Conservation (phyloP, 2,888 invertebrate genomes). For the Antitype chi region DNA sequence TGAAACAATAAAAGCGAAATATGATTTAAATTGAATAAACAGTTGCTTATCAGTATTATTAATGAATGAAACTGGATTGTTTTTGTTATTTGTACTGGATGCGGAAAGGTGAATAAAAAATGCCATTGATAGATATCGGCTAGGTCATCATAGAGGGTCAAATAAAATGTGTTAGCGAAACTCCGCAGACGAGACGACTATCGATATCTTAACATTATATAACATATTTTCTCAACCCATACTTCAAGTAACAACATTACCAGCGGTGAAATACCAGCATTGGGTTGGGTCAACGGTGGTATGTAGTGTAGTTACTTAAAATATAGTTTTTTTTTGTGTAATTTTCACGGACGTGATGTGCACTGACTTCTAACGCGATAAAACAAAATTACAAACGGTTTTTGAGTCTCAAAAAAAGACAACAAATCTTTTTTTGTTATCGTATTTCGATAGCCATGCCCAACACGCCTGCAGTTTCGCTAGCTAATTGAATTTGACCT, state of each 20-base stretch:
- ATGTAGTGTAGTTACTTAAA: background rate
- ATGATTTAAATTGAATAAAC: constrained; percentile 5
- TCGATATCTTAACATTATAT: background rate
- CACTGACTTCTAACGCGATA: no score
- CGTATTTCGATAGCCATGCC: no score
- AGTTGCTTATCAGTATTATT: constrained; percentile 31
- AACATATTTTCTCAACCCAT: no score
- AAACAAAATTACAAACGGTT: no score
- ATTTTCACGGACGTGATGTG: no score
- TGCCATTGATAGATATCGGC: background rate
- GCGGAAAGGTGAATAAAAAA: background rate
- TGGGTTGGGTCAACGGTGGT: no score
- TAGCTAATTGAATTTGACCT: background rate
- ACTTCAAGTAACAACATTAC: no score
- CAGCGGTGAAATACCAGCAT: no score
- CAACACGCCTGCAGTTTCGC: background rate
- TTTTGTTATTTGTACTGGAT: background rate
- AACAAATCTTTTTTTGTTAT: no score
- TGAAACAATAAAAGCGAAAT: constrained; percentile 7
- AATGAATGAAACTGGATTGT: constrained; percentile 24
- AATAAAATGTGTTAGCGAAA: background rate
- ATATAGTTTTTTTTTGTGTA: no score
- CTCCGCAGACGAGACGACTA: background rate
- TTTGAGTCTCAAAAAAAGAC: no score
- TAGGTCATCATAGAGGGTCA: background rate